phyloP scores from a whole-genome alignment of 2,797 vertebrate species.

The Malacoctenus gilli region DNA sequence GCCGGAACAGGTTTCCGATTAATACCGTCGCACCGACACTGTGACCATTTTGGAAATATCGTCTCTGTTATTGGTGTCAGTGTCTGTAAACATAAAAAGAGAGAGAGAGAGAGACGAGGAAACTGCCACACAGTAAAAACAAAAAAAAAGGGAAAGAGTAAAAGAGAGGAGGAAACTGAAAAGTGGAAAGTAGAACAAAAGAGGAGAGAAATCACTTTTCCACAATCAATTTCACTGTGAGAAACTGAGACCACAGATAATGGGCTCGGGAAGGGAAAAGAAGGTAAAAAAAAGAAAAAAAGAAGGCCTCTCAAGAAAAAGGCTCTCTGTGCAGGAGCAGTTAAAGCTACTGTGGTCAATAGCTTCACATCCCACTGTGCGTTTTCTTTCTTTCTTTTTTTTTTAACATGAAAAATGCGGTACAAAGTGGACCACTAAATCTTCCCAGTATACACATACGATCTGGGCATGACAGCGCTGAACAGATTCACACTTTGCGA shows the following conservation, averaged over 20 bases:
- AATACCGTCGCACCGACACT: slow-evolving; percentile 18
- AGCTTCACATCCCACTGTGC: slow-evolving; percentile 43
- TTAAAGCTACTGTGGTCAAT: slow-evolving; percentile 43
- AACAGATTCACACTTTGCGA: slow-evolving; percentile 70
- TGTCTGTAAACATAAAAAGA: slow-evolving; percentile 21
- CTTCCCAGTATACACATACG: slow-evolving; percentile 63
- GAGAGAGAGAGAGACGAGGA: not conserved
- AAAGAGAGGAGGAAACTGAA: not conserved
- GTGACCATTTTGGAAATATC: slow-evolving; percentile 22
- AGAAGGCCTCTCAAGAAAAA: slow-evolving; percentile 23
- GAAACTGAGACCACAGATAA: slow-evolving; percentile 33
- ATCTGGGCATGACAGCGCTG: slow-evolving; percentile 50
- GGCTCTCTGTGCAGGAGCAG: slow-evolving; percentile 12
- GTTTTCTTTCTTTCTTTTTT: too few relatives aligned
- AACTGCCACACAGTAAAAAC: not conserved
- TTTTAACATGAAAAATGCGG: slow-evolving; percentile 69
- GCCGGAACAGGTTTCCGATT: slow-evolving; percentile 35
- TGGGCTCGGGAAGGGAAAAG: slow-evolving; percentile 17
- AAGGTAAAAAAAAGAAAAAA: too few relatives aligned
- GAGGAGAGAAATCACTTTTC: not conserved
- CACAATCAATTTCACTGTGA: slow-evolving; percentile 27
- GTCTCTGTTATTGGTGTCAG: slow-evolving; percentile 14
- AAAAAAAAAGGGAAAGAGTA: not conserved
- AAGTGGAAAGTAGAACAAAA: not conserved
- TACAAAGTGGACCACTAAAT: slow-evolving; percentile 72